Evolutionary conservation across 2,113 vertebrate species (phyloP).

Genomic region (Axis porcinus): DNA sequence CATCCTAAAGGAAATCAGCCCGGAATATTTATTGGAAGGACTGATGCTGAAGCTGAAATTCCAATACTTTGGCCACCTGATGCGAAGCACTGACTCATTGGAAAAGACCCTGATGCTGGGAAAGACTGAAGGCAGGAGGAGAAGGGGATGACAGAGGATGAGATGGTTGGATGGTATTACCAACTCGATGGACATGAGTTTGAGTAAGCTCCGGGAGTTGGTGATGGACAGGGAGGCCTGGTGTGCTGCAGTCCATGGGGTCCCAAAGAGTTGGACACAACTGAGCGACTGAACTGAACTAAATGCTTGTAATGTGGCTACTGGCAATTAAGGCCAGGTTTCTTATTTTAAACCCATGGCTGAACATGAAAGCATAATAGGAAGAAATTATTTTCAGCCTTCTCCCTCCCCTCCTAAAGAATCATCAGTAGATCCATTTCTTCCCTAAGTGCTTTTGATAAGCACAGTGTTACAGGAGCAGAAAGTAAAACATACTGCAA

Average conservation of each 20-base stretch:
- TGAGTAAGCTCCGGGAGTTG: background rate
- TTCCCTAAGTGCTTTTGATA: background rate
- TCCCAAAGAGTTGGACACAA: background rate
- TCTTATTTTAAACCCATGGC: background rate
- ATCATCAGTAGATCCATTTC: background rate
- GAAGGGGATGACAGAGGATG: background rate
- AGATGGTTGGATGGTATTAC: background rate
- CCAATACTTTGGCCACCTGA: background rate
- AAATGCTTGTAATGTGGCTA: background rate
- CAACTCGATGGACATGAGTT: background rate
- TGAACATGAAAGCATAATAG: background rate
- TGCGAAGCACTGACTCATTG: background rate
- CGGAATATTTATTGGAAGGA: background rate
- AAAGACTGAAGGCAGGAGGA: background rate
- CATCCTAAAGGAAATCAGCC: background rate
- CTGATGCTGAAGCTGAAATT: background rate
- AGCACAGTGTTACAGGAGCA: background rate
- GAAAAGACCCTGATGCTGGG: background rate
- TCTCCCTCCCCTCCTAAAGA: background rate
- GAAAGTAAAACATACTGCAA: constrained; percentile 11
- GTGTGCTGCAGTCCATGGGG: background rate
- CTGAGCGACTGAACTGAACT: background rate
- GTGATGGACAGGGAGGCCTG: background rate
- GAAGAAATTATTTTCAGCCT: background rate
- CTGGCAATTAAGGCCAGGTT: background rate